Conservation (phyloP, 2,888 invertebrate genomes). For the Matsumyia berberina region DNA sequence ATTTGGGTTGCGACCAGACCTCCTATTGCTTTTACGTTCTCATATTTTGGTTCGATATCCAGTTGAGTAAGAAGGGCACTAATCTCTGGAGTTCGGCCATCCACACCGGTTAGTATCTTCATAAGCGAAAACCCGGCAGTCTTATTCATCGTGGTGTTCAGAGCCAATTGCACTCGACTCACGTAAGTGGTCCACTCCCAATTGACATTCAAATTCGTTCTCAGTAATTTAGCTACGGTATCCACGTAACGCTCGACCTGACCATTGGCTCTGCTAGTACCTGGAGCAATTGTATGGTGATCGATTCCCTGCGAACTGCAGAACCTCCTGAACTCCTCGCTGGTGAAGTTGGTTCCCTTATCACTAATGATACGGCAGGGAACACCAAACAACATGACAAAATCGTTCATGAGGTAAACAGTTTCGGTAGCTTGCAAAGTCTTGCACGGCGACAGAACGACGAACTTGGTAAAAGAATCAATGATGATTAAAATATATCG, state of each 20-base stretch:
- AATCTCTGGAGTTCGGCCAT: constrained; percentile 27
- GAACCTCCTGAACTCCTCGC: constrained; percentile 14
- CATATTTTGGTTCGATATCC: constrained; percentile 14
- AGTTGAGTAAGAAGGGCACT: too few relatives aligned
- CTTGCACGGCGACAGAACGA: too few relatives aligned
- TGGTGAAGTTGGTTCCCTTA: constrained; percentile 46
- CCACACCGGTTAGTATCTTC: constrained; percentile 17
- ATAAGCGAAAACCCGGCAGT: constrained; percentile 31
- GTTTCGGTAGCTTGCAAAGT: too few relatives aligned
- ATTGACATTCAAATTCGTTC: constrained; percentile 17
- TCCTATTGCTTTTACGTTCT: too few relatives aligned
- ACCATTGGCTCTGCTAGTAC: too few relatives aligned
- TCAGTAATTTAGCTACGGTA: constrained; percentile 27
- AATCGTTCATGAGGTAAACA: too few relatives aligned
- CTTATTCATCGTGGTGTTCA: constrained; percentile 35
- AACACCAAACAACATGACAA: too few relatives aligned
- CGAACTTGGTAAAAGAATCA: constrained; percentile 68
- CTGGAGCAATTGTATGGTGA: constrained; percentile 39
- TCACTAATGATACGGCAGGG: too few relatives aligned
- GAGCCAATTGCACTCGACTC: constrained; percentile 28
- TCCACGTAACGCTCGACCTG: constrained; percentile 36
- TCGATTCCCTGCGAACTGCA: constrained; percentile 27
- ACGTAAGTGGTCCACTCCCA: constrained; percentile 27
- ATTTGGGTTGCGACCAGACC: too few relatives aligned
- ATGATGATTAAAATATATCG: constrained; percentile 34